Evolutionary conservation across 2,888 invertebrate genomes (phyloP), one percentile per base, ranked within the genome.

Genomic region (Amphipyra tragopoginis): DNA sequence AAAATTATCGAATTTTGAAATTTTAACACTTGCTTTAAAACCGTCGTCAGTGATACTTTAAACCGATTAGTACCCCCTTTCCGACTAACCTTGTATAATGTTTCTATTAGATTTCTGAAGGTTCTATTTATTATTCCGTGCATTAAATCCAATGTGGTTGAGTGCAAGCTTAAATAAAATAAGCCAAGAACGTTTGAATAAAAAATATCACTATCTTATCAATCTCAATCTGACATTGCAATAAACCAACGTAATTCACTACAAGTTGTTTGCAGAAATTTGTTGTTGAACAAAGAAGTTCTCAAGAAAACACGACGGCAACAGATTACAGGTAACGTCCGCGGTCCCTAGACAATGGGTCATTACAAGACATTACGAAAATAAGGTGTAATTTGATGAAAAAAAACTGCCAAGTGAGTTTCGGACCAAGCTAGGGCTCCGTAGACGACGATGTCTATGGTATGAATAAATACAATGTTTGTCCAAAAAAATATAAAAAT

Each of bases 381-480:
- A 79, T 81, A 73, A 71, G 73, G 65, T 69, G 81, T 83, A 84
- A 84, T 86, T 84, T 83, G 64, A 54, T 57, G 53, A 52, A 70
- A 65, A 70, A 65, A 66, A 63, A 59, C 57, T 15, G 54, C 40
- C 51, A 38, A 59, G 56, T 44, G 34, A 6, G 0, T n/a, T 26
- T 6, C 15, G 33, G 21, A 14, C 36, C 36, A 2, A 36, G 11
- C 1, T 40, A 10, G 47, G 67, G 72, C 26, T 56, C 67, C 65
- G 67, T 65, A 67, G 29, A 9, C 26, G 8, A 7, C 7, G n/a
- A n/a, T n/a, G 1, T 11, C 29, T 29, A 7, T 29, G 5, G 29
- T 29, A 29, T 29, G 5, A 29, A 29, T 29, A 7, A 5, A 29
- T 21, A 21, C 21, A 3, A 21, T 21, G 5, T 4, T 7, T 29